phyloP scores from a whole-genome alignment of 92 coral and sea anemone species.

The Porites rus region DNA sequence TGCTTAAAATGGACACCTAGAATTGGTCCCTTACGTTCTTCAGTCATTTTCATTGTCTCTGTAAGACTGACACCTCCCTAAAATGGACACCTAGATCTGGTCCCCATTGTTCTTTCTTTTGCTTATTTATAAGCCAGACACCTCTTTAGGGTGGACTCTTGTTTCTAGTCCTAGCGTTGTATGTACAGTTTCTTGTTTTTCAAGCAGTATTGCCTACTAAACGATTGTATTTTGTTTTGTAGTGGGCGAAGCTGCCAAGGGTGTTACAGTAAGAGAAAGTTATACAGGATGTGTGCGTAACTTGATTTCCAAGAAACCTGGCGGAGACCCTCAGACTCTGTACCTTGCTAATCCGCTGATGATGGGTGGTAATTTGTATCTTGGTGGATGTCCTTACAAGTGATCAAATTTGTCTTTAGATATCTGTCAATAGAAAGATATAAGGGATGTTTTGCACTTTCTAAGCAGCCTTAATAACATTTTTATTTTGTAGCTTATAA shows the following conservation, averaged over 20 bases:
- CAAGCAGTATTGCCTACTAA: neutral
- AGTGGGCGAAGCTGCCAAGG: conserved; percentile 55
- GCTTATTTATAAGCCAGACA: too few species aligned
- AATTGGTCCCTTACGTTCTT: too few species aligned
- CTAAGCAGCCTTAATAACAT: too few species aligned
- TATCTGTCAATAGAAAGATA: too few species aligned
- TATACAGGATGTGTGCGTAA: conserved; percentile 76
- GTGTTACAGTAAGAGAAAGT: conserved; percentile 36
- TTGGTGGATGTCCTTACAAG: conserved; percentile 74
- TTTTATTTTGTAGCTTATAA: too few species aligned
- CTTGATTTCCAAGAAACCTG: conserved; percentile 25
- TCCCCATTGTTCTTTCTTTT: too few species aligned
- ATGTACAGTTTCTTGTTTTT: neutral
- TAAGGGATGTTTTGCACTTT: too few species aligned
- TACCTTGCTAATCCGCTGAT: conserved; percentile 49
- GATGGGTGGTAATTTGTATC: conserved; percentile 51
- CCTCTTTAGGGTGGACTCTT: too few species aligned
- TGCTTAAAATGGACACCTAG: too few species aligned
- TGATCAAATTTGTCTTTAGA: neutral
- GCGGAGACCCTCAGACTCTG: neutral
- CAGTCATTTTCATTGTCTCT: too few species aligned
- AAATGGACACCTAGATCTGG: too few species aligned
- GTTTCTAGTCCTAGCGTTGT: neutral
- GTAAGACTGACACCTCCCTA: too few species aligned
- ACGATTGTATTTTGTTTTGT: conserved; percentile 1